Conservation (phyloP, 30 jellyfish, hydroid and myxozoan genomes). For the Hydractinia symbiolongicarpus region DNA sequence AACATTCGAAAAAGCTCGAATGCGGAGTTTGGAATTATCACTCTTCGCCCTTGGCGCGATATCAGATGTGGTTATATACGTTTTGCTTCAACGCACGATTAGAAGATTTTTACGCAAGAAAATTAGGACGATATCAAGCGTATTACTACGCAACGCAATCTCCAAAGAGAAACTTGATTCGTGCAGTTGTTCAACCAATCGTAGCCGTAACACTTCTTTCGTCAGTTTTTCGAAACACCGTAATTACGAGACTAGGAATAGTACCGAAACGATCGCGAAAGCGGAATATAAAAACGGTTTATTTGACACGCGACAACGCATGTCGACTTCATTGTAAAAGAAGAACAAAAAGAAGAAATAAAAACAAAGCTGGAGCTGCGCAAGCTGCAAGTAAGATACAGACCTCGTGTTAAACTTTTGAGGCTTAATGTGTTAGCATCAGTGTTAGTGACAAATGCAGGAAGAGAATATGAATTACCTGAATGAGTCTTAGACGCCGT, state of each 20-base stretch:
- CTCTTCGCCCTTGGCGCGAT: conserved; percentile 3
- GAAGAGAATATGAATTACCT: conserved; percentile 31
- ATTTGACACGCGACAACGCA: too few species aligned
- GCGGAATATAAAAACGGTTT: too few species aligned
- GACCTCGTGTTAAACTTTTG: too few species aligned
- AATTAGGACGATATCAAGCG: background rate
- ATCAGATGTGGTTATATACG: background rate
- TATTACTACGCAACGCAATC: background rate
- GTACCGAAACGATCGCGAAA: too few species aligned
- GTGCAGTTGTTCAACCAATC: background rate
- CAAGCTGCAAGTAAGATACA: too few species aligned
- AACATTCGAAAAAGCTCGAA: background rate
- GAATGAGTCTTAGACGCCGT: conserved; percentile 74
- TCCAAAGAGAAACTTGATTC: background rate
- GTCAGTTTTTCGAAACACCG: background rate
- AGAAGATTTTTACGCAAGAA: background rate
- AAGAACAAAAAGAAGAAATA: too few species aligned
- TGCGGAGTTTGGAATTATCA: background rate
- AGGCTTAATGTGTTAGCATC: too few species aligned
- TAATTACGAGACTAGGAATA: too few species aligned
- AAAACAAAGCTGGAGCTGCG: too few species aligned
- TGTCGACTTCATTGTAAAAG: too few species aligned
- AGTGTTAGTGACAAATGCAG: too few species aligned
- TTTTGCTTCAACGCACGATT: background rate
- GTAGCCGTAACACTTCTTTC: background rate